Evolutionary conservation across 2,113 vertebrate species (phyloP), one percentile per base, ranked within the genome.

Genomic region (Xiphophorus maculatus): DNA sequence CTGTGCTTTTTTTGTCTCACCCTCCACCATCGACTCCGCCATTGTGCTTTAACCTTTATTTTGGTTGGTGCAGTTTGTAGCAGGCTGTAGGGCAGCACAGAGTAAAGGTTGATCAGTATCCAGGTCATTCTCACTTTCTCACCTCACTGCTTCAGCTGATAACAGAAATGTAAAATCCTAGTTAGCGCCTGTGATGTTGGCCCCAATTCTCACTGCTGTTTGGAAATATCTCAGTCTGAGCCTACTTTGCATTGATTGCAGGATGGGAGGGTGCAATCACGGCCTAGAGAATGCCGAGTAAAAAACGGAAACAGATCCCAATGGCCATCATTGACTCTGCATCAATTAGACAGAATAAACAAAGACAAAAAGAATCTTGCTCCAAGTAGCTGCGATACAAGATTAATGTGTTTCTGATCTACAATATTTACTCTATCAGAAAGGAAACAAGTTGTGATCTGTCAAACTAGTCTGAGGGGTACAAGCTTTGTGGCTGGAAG

Each of bases 311-410:
- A 25, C 51, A 22, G 51, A 58, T 58, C 19, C 22, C 17, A 10
- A 58, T 25, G 10, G 22, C 2, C 51, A 58, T 58, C 51, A 58
- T 22, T 25, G 25, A n/a, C 79, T 84, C 67, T 77, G 87, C 71
- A 69, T 82, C 86, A 72, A 77, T 73, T 25, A 35, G 32, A 62
- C 69, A 83, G 88, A 92, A 92, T 93, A 87, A 87, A n/a, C 51
- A 25, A 25, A 58, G 51, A n/a, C 84, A 73, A 65, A n/a, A 9
- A 37, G 76, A 74, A 92, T 91, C 90, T 85, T 69, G 77, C 27
- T 30, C 48, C 70, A 85, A 87, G 71, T 33, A 76, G 86, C 74
- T 28, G 40, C 77, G 74, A 74, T 69, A 25, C 73, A 78, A 73
- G 76, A 71, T 89, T 89, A 85, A 81, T 37, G 66, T 64, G 74